Evolutionary conservation across 2,888 invertebrate genomes (phyloP).

Genomic region (Agrenia bidenticulata): DNA sequence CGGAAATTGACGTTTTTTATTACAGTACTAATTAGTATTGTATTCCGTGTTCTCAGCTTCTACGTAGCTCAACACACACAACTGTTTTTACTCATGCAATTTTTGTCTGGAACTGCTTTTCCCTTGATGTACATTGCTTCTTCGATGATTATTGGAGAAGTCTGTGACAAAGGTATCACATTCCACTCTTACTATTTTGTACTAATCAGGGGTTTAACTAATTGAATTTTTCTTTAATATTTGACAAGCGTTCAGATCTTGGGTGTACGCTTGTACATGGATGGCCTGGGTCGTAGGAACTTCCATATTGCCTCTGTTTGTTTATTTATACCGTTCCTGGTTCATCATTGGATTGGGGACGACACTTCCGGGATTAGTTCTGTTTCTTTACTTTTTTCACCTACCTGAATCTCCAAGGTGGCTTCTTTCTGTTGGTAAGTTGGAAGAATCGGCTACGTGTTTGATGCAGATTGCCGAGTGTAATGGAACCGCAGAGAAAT

Average conservation of each 20-base stretch:
- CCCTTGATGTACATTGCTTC: constrained; percentile 46
- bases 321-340: constrained; percentile 33
- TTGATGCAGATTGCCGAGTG: constrained; percentile 37
- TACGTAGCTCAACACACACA: constrained; percentile 34
- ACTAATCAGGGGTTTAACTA: too few species aligned
- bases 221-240: too few species aligned
- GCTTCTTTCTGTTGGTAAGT: constrained; percentile 41
- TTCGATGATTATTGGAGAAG: constrained; percentile 43
- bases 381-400: constrained; percentile 36
- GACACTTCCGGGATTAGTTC: constrained; percentile 35
- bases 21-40: constrained; percentile 55
- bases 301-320: constrained; percentile 31
- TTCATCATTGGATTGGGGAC: constrained; percentile 40
- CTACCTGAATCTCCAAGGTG: constrained; percentile 49
- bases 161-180: constrained; percentile 42
- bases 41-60: constrained; percentile 37
- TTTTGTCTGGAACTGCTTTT: constrained; percentile 41
- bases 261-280: constrained; percentile 42
- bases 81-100: constrained; percentile 32
- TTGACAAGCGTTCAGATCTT: constrained; percentile 33
- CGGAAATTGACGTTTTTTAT: constrained; percentile 60
- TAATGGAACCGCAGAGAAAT: constrained; percentile 34
- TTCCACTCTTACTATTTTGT: background rate
- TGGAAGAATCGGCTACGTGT: constrained; percentile 36
- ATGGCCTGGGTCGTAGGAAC: constrained; percentile 45